A percentile compares a stretch with the other conserved stretches of the same genome.
phyloP scores from a whole-genome alignment of 2,888 invertebrate species.

The Drosophila birchii region DNA sequence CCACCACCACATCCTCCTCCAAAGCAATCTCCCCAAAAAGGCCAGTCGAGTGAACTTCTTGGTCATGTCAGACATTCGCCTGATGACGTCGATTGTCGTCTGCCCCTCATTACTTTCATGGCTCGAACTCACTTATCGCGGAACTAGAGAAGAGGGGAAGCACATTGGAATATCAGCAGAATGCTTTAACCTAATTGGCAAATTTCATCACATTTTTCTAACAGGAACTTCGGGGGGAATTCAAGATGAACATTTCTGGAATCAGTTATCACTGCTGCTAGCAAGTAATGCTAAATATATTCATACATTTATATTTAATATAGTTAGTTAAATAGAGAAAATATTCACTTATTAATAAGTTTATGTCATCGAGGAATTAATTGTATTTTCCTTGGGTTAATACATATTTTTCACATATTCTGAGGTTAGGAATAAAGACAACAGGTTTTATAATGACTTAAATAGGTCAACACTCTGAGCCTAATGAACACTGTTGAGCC shows the following conservation, averaged over 20 bases:
- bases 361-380: background rate
- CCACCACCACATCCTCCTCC: conserved; percentile 5
- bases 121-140: conserved; percentile 14
- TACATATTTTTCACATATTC: background rate
- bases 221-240: background rate
- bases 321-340: background rate
- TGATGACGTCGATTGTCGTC: conserved; percentile 40
- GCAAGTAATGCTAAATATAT: background rate
- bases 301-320: background rate
- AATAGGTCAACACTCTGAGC: conserved; percentile 62
- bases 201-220: conserved; percentile 7
- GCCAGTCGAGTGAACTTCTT: conserved; percentile 19
- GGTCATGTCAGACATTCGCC: conserved; percentile 19
- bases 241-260: background rate
- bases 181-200: conserved; percentile 20
- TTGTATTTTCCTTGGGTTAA: background rate
- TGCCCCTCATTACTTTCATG: conserved; percentile 32
- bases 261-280: background rate
- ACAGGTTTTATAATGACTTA: conserved; percentile 48
- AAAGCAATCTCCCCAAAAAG: conserved; percentile 4
- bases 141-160: background rate
- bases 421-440: conserved; percentile 10
- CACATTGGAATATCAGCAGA: conserved; percentile 9
- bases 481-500: conserved; percentile 19
- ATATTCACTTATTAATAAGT: background rate